Base-by-base conservation (phyloP, 2,888 invertebrate species). In the Drosophila melanocephala region DNA sequence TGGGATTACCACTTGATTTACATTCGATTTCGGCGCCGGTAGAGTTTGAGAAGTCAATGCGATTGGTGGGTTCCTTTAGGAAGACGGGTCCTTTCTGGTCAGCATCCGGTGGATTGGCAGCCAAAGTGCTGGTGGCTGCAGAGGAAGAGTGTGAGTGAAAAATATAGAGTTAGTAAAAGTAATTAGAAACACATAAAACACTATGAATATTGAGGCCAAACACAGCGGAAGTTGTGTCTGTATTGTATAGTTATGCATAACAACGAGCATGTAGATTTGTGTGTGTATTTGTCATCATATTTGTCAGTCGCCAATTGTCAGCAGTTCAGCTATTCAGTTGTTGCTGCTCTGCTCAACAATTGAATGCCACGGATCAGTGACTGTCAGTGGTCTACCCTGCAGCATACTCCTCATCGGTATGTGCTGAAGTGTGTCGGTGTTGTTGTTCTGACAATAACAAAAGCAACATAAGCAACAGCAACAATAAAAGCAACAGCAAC, bases 1-100 rank as follows among this genome's bases (percentile, higher is more conserved):
- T 95, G 30, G 98, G 98, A 87, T 97, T 97, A 81, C 98, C 98
- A 90, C 97, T 95, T 19, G 98, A 97, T 83, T 97, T 96, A 93
- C 98, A 99, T 93, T 98, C 98, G 74, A 98, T 97, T 87, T 97
- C 96, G 74, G 98, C 97, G 90, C 98, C 98, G 70, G 97, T 97
- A 83, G 98, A 98, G 94, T 98, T 98, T 83, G 98, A 98, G 94
- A 98, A 98, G 94, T 98, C 98, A 83, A 98, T 96, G 89, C 97
- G 96, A 94, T 97, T 97, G 77, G 97, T 96, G 65, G 98, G 98
- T 94, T 98, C 98, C 90, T 97, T 97, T 90, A 97, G 96, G 94
- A 98, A 98, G 82, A 98, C 97, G 44, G 98, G 98, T 86, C 98
- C 98, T 94, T 96, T 96, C 55, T 96, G 96, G 90, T 96, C 96